Conservation (phyloP, 2,888 invertebrate genomes). For the Polyommatus icarus region DNA sequence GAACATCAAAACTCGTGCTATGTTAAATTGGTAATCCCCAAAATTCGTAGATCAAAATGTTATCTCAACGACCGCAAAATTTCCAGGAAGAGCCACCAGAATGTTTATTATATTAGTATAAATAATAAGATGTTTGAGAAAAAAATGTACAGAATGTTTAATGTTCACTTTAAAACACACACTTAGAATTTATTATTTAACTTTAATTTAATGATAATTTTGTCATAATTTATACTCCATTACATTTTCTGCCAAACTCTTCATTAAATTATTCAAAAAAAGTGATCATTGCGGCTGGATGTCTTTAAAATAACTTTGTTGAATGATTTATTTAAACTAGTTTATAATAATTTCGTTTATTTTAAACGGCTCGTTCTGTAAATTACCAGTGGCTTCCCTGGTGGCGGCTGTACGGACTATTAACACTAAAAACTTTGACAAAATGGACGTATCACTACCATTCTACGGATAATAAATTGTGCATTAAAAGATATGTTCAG, state of each 20-base stretch:
- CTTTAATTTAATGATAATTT: too few species aligned
- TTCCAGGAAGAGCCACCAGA: not conserved
- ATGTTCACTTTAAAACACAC: too few species aligned
- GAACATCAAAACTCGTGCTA: constrained; percentile 24
- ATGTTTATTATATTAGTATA: too few species aligned
- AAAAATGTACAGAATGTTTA: too few species aligned
- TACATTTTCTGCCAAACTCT: not conserved
- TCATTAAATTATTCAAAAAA: too few species aligned
- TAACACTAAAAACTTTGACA: not conserved
- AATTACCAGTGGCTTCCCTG: not conserved
- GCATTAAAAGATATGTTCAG: constrained; percentile 31
- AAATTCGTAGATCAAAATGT: constrained; percentile 26
- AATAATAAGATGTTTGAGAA: too few species aligned
- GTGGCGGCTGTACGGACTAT: not conserved
- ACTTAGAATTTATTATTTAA: too few species aligned
- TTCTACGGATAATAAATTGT: constrained; percentile 28
- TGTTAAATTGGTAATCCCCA: constrained; percentile 24
- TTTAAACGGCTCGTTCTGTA: not conserved
- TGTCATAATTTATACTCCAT: not conserved
- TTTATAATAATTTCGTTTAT: constrained; percentile 9
- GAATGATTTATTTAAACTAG: not conserved
- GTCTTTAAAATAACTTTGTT: not conserved
- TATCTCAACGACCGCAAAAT: not conserved
- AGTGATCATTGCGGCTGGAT: not conserved
- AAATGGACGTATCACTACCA: constrained; percentile 27